Evolutionary conservation across 2,888 invertebrate genomes (phyloP).

Genomic region (Coecobrya sp.): DNA sequence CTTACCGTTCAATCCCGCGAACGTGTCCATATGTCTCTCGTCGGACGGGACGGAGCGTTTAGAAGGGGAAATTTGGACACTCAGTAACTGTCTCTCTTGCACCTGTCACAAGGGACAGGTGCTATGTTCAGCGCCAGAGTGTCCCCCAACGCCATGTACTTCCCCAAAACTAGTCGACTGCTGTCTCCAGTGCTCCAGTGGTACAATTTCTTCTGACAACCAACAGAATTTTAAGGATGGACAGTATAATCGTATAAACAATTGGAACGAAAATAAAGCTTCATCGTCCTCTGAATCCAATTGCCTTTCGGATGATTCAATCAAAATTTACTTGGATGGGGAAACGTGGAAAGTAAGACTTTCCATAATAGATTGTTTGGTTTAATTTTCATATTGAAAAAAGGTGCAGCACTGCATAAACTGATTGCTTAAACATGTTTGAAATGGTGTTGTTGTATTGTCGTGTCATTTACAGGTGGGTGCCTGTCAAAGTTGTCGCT

Average conservation of each 20-base stretch:
- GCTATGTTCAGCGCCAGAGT: slow-evolving; percentile 88
- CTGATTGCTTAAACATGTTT: no score
- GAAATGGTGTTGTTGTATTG: background rate
- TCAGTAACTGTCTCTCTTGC: slow-evolving; percentile 88
- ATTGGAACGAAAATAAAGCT: no score
- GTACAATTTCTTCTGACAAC: background rate
- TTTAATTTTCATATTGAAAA: background rate
- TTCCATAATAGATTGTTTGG: no score
- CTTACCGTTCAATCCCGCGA: slow-evolving; percentile 59
- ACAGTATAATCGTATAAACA: slow-evolving; percentile 2
- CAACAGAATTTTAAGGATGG: background rate
- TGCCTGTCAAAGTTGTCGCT: slow-evolving; percentile 88
- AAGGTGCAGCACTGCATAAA: background rate
- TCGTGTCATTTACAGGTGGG: slow-evolving; percentile 86
- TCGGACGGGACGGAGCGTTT: slow-evolving; percentile 87
- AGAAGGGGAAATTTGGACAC: slow-evolving; percentile 89
- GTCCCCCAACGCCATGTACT: slow-evolving; percentile 88
- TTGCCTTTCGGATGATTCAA: slow-evolving; percentile 85
- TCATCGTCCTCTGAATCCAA: slow-evolving; percentile 27
- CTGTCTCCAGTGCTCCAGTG: slow-evolving; percentile 79
- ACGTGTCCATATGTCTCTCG: slow-evolving; percentile 84
- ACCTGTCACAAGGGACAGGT: slow-evolving; percentile 89
- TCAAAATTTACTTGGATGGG: slow-evolving; percentile 87
- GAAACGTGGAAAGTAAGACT: slow-evolving; percentile 87
- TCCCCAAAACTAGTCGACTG: slow-evolving; percentile 77